Percentiles rank a stretch among this genome's conserved stretches.
phyloP scores from a whole-genome alignment of 2,797 vertebrate genomes.

The Etheostoma nigrum region DNA sequence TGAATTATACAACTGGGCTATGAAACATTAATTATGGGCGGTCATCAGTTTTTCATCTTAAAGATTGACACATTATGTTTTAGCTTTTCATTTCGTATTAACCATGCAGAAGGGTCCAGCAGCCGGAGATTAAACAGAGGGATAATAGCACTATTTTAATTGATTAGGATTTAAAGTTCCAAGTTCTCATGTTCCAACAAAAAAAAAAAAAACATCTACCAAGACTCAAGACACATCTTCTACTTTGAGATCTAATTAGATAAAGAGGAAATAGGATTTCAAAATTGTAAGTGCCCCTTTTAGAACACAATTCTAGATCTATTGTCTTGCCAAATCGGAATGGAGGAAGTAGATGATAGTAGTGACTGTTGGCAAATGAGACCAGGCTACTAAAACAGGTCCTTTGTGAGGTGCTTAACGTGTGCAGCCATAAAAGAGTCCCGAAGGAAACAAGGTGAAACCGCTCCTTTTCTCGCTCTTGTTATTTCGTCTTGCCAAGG shows the following conservation, averaged over 20 bases:
- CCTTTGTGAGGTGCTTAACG: constrained; percentile 36
- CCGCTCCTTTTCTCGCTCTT: constrained; percentile 40
- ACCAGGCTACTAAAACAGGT: constrained; percentile 46
- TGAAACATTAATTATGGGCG: constrained; percentile 66
- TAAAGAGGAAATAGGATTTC: constrained; percentile 13
- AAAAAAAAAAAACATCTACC: not conserved
- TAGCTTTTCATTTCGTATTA: constrained; percentile 27
- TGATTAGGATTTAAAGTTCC: constrained; percentile 7
- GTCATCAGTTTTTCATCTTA: constrained; percentile 55
- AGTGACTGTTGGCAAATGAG: constrained; percentile 19
- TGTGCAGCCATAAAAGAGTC: constrained; percentile 36
- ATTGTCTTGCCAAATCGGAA: constrained; percentile 11
- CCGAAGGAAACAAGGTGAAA: constrained; percentile 57
- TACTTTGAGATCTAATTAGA: constrained; percentile 5
- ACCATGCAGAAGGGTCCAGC: constrained; percentile 20
- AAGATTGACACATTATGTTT: constrained; percentile 53
- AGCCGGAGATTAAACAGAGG: constrained; percentile 25
- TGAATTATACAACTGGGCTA: constrained; percentile 68
- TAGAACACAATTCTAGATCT: constrained; percentile 1
- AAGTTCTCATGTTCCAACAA: not conserved
- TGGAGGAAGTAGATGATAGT: constrained; percentile 12
- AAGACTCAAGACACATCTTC: not conserved
- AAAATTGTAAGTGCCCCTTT: constrained; percentile 19
- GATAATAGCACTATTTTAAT: constrained; percentile 29
- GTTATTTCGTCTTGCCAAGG: constrained; percentile 46